phyloP scores from a whole-genome alignment of 2,113 vertebrate species.

The Dinomys branickii region DNA sequence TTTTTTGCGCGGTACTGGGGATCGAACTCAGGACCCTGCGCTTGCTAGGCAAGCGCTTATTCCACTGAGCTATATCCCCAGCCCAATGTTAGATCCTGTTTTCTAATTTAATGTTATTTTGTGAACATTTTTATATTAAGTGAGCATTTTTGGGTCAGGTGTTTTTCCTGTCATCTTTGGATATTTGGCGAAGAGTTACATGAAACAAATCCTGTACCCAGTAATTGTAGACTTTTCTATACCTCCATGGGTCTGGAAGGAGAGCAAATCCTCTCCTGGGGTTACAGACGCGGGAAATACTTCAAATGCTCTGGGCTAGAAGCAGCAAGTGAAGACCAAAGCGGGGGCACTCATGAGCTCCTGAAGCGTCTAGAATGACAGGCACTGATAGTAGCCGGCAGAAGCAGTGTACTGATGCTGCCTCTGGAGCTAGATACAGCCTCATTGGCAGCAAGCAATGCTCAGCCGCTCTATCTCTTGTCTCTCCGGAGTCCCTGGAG shows the following conservation, averaged over 20 bases:
- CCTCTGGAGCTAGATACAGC: background rate
- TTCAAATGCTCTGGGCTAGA: fast-evolving
- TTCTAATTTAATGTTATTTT: background rate
- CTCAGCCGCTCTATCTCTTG: fast-evolving
- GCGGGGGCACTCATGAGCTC: background rate
- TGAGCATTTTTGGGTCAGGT: background rate
- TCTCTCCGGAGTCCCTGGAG: fast-evolving
- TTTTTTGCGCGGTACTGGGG: too few relatives aligned
- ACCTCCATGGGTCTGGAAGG: fast-evolving
- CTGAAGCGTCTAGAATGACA: fast-evolving
- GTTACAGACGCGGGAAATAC: too few relatives aligned
- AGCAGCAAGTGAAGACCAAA: background rate
- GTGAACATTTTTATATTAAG: background rate
- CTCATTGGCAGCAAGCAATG: fast-evolving
- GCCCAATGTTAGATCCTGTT: fast-evolving
- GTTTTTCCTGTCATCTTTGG: background rate
- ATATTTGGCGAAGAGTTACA: background rate
- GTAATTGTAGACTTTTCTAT: fast-evolving
- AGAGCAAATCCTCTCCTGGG: fast-evolving
- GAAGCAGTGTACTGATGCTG: fast-evolving
- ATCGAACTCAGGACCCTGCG: too few relatives aligned
- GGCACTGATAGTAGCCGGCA: background rate
- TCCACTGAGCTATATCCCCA: too few relatives aligned
- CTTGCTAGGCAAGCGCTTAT: too few relatives aligned
- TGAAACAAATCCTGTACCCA: fast-evolving